Conservation (phyloP, 1,140 invertebrate genomes). For the Drosophila tropicalis region DNA sequence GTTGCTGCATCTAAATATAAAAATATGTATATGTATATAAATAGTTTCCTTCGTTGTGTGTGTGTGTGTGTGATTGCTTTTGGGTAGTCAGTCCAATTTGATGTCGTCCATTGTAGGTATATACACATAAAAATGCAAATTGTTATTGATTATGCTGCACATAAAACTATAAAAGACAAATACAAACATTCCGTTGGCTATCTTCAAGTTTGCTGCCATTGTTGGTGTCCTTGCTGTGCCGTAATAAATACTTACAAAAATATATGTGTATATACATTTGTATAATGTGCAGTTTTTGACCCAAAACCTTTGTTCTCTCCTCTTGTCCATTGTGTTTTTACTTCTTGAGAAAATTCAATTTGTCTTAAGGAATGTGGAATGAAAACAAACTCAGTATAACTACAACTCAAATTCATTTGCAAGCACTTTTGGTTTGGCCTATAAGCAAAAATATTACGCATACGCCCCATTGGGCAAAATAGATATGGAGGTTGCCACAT, state of each 20-base stretch:
- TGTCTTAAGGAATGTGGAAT: not conserved
- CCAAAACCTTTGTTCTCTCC: conserved; percentile 26
- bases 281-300: conserved; percentile 52
- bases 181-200: conserved; percentile 27
- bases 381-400: conserved; percentile 15
- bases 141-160: conserved; percentile 78
- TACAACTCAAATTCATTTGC: conserved; percentile 51
- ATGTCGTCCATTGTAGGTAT: conserved; percentile 50
- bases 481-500: not conserved
- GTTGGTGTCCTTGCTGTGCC: not conserved
- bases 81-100: conserved; percentile 22
- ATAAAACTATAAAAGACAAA: conserved; percentile 57
- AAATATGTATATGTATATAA: conserved; percentile 9
- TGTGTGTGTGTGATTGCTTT: conserved; percentile 28
- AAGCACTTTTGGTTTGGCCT: conserved; percentile 10
- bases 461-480: conserved; percentile 42
- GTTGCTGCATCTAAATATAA: conserved; percentile 11
- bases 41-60: conserved; percentile 27
- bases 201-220: conserved; percentile 8
- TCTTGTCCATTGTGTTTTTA: not conserved
- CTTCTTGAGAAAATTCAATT: conserved; percentile 43
- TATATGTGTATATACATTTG: not conserved
- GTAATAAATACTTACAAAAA: no score
- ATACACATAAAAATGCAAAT: conserved; percentile 69
- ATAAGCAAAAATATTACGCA: conserved; percentile 45